Conservation (phyloP, 2,797 vertebrate species). For the Discoglossus pictus region DNA sequence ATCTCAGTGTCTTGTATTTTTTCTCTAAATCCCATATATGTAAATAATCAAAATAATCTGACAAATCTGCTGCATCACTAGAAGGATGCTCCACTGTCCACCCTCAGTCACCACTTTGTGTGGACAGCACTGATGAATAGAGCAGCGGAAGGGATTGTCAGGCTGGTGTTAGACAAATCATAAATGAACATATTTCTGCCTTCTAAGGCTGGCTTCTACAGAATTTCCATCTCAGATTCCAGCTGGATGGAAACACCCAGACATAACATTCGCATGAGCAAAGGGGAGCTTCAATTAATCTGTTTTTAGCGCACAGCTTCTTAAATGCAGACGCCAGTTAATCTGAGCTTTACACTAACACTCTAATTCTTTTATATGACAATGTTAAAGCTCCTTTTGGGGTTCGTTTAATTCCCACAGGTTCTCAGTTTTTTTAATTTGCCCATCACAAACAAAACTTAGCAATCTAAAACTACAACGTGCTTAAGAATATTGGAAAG, state of each 20-base stretch:
- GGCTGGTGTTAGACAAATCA: constrained; percentile 32
- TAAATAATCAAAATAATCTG: too few relatives aligned
- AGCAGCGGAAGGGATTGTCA: constrained; percentile 20
- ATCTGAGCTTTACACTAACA: constrained; percentile 45
- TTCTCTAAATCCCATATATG: too few relatives aligned
- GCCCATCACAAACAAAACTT: not conserved
- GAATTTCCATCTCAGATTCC: constrained; percentile 49
- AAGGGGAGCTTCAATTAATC: constrained; percentile 46
- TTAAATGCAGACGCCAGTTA: constrained; percentile 47
- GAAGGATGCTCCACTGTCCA: constrained; percentile 21
- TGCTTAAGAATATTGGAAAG: constrained; percentile 17
- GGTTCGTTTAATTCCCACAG: not conserved
- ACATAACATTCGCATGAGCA: constrained; percentile 49
- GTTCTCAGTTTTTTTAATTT: not conserved
- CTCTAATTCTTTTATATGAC: constrained; percentile 32
- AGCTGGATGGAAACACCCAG: constrained; percentile 50
- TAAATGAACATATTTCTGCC: constrained; percentile 42
- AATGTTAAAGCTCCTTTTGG: constrained; percentile 10
- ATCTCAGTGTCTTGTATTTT: not conserved
- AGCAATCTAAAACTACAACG: constrained; percentile 2
- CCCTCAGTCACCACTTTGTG: not conserved
- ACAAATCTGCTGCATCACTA: not conserved
- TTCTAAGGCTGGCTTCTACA: constrained; percentile 46
- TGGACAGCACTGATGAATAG: constrained; percentile 3
- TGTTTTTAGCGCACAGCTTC: constrained; percentile 50